Base-by-base conservation (phyloP, 2,888 invertebrate species). In the Phymatocera aterrima region DNA sequence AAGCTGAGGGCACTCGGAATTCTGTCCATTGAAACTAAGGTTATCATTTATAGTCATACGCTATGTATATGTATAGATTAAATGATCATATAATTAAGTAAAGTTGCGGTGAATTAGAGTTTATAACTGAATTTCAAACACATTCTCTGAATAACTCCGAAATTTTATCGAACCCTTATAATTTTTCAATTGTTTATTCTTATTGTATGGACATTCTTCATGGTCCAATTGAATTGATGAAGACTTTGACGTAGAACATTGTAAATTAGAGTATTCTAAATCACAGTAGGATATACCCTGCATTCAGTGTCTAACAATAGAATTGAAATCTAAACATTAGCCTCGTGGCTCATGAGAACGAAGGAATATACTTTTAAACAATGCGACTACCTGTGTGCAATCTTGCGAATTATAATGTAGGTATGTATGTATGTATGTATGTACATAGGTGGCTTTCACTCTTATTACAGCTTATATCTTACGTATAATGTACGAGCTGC, bases 401-500 rank as follows among this genome's bases (percentile, higher is more conserved):
- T 46, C 43, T 46, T 43, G 28, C 65, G 65, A 65, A 40, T 12
- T 40, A 40, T 18, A 43, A 12, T 60, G n/a, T n/a, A n/a, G n/a
- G n/a, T n/a, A n/a, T n/a, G n/a, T n/a, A n/a, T n/a, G n/a, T n/a
- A n/a, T n/a, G n/a, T n/a, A n/a, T n/a, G n/a, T n/a, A n/a, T n/a
- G n/a, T n/a, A n/a, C n/a, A n/a, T n/a, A 60, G 34, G 61, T 8
- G 21, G 68, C 68, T 68, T 68, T 68, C 68, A 68, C 68, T 46
- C 46, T 28, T 18, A 6, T 40, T 65, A 1, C 18, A 18, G 8
- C 21, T 21, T 54, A 15, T 65, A 28, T 28, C 6, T 28, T 60
- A n/a, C n/a, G 24, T 65, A 21, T 65, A 15, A n/a, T n/a, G n/a
- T 40, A 65, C 65, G 61, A 46, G 21, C 64, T 64, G 37, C 64